Conservation (phyloP, 2,113 vertebrate genomes). For the Tachuris rubrigastra region DNA sequence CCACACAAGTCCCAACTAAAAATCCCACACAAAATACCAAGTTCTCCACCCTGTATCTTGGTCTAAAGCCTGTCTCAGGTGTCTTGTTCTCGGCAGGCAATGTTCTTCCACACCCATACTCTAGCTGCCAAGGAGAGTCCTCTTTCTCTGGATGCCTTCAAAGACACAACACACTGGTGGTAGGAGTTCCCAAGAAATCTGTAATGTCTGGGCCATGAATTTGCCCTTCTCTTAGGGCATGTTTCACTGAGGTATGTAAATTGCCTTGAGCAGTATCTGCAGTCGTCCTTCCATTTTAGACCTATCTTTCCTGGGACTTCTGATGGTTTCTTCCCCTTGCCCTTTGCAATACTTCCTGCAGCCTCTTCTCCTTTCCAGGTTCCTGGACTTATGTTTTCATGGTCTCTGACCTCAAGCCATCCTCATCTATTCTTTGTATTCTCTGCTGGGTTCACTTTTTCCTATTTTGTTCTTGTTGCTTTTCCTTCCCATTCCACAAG, state of each 20-base stretch:
- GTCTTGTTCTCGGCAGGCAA: fast-evolving
- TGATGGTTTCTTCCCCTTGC: neutral
- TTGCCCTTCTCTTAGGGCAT: neutral
- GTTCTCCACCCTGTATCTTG: neutral
- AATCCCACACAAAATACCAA: neutral
- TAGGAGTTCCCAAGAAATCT: neutral
- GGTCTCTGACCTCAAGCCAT: neutral
- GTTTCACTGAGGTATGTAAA: neutral
- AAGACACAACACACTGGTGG: neutral
- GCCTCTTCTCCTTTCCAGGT: neutral
- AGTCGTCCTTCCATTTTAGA: neutral
- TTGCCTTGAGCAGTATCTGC: neutral
- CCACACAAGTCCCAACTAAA: neutral
- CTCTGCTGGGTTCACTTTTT: neutral
- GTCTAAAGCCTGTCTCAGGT: neutral
- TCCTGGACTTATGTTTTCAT: neutral
- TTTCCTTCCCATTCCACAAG: neutral
- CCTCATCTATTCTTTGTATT: neutral
- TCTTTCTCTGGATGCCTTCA: neutral
- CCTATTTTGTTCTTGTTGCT: neutral
- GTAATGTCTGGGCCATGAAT: neutral
- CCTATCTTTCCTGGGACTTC: neutral
- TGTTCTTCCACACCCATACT: neutral
- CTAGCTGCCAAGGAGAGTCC: neutral
- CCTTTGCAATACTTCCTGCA: neutral